Conservation (phyloP, 2,113 vertebrate genomes). For the Corvus cornix region DNA sequence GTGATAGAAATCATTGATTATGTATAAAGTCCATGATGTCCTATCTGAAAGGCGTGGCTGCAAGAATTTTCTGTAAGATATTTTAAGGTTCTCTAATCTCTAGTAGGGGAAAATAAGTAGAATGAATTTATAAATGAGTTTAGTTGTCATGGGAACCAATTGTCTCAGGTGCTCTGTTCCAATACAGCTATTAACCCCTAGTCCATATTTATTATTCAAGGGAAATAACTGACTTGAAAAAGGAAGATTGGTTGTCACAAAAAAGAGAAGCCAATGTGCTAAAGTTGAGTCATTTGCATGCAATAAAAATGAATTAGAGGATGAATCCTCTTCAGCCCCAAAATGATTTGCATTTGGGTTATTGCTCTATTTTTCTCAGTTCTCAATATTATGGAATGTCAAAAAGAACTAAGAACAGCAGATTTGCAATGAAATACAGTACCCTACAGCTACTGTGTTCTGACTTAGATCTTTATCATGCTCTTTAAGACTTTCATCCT, state of each 20-base stretch:
- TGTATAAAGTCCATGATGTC: not conserved
- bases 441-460: not conserved
- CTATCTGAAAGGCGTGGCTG: not conserved
- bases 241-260: constrained; percentile 67
- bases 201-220: constrained; percentile 72
- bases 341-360: constrained; percentile 62
- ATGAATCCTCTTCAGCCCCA: constrained; percentile 19
- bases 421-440: not conserved
- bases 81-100: constrained; percentile 47
- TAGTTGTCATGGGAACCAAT: constrained; percentile 70
- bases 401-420: not conserved
- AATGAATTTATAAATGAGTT: constrained; percentile 66
- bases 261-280: constrained; percentile 52
- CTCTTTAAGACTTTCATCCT: not conserved
- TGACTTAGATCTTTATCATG: not conserved
- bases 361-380: constrained; percentile 28
- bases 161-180: constrained; percentile 59
- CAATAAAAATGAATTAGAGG: constrained; percentile 62
- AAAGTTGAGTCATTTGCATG: constrained; percentile 61
- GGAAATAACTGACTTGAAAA: constrained; percentile 62
- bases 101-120: constrained; percentile 49
- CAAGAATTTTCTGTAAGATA: not conserved
- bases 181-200: constrained; percentile 60
- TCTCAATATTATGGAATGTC: not conserved
- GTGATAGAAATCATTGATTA: not conserved